phyloP scores from a whole-genome alignment of 2,113 vertebrate species.

The Halichoerus grypus region DNA sequence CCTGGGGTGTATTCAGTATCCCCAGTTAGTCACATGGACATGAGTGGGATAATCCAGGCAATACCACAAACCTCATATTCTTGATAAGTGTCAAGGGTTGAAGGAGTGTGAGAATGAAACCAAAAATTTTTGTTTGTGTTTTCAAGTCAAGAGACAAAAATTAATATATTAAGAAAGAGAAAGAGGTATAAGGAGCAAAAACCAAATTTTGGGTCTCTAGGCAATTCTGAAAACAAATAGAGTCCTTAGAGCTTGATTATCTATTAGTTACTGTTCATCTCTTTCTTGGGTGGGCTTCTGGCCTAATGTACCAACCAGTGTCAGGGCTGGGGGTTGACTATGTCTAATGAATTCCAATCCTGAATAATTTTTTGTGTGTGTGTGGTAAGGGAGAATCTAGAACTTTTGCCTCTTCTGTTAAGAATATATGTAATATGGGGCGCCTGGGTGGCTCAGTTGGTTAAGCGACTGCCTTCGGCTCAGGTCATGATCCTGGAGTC shows the following conservation, averaged over 20 bases:
- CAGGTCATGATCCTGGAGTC: no score
- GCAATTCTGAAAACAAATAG: not conserved
- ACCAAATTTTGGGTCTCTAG: not conserved
- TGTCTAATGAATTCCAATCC: not conserved
- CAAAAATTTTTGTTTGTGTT: not conserved
- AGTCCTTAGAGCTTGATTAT: not conserved
- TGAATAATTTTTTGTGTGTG: not conserved
- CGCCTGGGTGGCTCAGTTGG: no score
- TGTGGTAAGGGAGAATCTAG: not conserved
- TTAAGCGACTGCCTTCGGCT: no score
- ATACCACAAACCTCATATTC: not conserved
- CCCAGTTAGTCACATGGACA: not conserved
- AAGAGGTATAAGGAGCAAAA: not conserved
- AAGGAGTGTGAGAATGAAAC: not conserved
- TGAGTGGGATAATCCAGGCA: not conserved
- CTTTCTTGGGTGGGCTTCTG: not conserved
- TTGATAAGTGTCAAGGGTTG: not conserved
- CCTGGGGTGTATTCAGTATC: accelerated
- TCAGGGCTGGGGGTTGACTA: not conserved
- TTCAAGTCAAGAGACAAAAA: not conserved
- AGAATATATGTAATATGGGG: not conserved
- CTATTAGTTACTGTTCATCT: not conserved
- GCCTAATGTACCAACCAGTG: not conserved
- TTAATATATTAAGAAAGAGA: not conserved
- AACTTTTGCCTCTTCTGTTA: not conserved